Evolutionary conservation across 2,888 invertebrate genomes (phyloP).

Genomic region (Heteropelma amictum): DNA sequence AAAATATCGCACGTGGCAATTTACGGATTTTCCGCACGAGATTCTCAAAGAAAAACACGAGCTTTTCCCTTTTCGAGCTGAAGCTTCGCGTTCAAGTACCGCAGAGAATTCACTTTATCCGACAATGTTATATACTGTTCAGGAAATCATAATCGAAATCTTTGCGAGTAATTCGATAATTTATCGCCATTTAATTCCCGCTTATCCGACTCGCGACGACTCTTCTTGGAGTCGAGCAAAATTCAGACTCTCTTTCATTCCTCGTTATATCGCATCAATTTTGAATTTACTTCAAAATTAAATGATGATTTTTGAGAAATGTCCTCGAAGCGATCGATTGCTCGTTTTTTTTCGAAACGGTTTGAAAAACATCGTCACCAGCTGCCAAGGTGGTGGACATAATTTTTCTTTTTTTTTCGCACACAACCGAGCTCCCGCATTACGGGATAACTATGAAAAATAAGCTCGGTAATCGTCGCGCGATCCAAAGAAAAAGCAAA

Average conservation of each 20-base stretch:
- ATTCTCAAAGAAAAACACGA: slow-evolving; percentile 11
- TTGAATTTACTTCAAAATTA: neutral
- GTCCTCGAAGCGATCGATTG: no score
- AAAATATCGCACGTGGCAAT: slow-evolving; percentile 51
- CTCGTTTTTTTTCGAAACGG: no score
- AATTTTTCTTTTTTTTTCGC: neutral
- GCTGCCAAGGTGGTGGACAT: slow-evolving; percentile 6
- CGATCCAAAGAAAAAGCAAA: slow-evolving; percentile 46
- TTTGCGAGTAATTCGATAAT: no score
- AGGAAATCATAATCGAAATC: no score
- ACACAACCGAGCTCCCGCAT: slow-evolving; percentile 2
- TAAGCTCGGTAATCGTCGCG: slow-evolving; percentile 43
- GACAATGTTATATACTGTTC: no score
- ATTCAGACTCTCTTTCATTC: no score
- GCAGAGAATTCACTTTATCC: neutral
- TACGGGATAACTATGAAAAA: slow-evolving; percentile 41
- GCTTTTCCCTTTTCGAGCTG: neutral
- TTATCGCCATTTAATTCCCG: no score
- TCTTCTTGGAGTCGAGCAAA: no score
- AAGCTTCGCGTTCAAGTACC: slow-evolving; percentile 35
- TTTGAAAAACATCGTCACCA: no score
- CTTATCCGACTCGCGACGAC: no score
- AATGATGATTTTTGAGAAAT: no score
- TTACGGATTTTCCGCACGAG: slow-evolving; percentile 22
- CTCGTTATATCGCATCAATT: no score